phyloP scores from a whole-genome alignment of 2,888 invertebrate species.

The Volucella bombylans region DNA sequence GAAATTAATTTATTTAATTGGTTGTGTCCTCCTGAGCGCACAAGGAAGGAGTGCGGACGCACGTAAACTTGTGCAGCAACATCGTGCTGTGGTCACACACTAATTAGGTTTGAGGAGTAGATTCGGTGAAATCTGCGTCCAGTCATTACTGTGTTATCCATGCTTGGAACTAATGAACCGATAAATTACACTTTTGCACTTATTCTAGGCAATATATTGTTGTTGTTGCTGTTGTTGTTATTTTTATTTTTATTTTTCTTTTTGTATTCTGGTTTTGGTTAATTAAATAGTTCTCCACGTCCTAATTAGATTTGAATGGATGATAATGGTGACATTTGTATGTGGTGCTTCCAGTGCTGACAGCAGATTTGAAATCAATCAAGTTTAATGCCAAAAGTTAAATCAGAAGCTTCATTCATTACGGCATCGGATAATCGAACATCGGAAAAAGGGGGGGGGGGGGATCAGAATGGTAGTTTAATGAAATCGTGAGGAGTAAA shows the following conservation, averaged over 20 bases:
- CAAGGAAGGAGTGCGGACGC: background rate
- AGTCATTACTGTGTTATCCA: conserved; percentile 56
- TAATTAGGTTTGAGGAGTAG: conserved; percentile 64
- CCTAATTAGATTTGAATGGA: conserved; percentile 58
- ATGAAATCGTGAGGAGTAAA: conserved; percentile 19
- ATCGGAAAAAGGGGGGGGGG: conserved; percentile 9
- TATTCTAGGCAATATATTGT: background rate
- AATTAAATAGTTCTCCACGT: conserved; percentile 47
- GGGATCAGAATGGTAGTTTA: background rate
- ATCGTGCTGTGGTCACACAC: conserved; percentile 61
- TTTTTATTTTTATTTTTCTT: background rate
- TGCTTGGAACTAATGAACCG: conserved; percentile 64
- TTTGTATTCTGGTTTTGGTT: conserved; percentile 21
- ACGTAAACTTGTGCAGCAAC: conserved; percentile 32
- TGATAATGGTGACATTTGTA: conserved; percentile 38
- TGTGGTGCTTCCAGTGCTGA: conserved; percentile 8
- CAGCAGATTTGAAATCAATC: conserved; percentile 26
- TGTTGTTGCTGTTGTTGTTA: background rate
- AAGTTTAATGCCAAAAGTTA: conserved; percentile 11
- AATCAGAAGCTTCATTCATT: background rate
- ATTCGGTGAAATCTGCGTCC: conserved; percentile 52
- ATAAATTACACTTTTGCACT: conserved; percentile 67
- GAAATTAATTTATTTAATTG: conserved; percentile 73
- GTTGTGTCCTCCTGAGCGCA: conserved; percentile 41
- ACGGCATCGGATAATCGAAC: background rate